phyloP scores from a whole-genome alignment of 2,797 vertebrate species.

The Karalla daura region DNA sequence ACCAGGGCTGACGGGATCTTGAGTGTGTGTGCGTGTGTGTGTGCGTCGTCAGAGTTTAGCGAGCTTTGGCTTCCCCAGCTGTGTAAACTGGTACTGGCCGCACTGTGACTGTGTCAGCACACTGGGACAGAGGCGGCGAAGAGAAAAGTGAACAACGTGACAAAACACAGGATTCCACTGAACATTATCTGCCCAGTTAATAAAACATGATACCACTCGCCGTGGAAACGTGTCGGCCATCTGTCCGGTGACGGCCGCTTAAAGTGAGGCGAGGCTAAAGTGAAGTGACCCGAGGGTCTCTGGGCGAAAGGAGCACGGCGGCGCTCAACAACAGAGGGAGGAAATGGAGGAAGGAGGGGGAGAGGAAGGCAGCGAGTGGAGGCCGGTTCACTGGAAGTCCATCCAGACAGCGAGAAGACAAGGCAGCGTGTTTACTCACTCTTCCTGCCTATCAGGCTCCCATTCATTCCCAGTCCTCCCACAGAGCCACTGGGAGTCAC shows the following conservation, averaged over 20 bases:
- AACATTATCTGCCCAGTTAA: neutral
- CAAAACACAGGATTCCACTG: neutral
- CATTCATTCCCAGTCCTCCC: constrained; percentile 44
- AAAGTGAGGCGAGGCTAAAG: constrained; percentile 4
- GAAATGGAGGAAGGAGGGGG: constrained; percentile 38
- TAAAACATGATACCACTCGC: no score
- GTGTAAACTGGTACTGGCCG: constrained; percentile 63
- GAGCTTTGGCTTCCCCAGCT: constrained; percentile 60
- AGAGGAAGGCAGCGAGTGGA: constrained; percentile 12
- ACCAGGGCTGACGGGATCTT: constrained; percentile 30
- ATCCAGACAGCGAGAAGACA: constrained; percentile 30
- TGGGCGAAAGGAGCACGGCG: constrained; percentile 5
- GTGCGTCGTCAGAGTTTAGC: constrained; percentile 28
- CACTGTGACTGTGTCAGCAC: constrained; percentile 59
- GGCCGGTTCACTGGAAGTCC: constrained; percentile 50
- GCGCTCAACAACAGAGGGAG: constrained; percentile 45
- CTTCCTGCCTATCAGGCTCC: constrained; percentile 40
- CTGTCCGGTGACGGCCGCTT: neutral
- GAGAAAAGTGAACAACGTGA: constrained; percentile 21
- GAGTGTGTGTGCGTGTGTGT: constrained; percentile 13
- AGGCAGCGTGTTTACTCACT: constrained; percentile 38
- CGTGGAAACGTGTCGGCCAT: constrained; percentile 1
- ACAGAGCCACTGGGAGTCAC: constrained; percentile 9
- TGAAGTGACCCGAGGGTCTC: neutral
- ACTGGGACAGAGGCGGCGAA: constrained; percentile 5